phyloP scores from a whole-genome alignment of 2,113 vertebrate genomes.

The Boulengeromyrus knoepffleri region DNA sequence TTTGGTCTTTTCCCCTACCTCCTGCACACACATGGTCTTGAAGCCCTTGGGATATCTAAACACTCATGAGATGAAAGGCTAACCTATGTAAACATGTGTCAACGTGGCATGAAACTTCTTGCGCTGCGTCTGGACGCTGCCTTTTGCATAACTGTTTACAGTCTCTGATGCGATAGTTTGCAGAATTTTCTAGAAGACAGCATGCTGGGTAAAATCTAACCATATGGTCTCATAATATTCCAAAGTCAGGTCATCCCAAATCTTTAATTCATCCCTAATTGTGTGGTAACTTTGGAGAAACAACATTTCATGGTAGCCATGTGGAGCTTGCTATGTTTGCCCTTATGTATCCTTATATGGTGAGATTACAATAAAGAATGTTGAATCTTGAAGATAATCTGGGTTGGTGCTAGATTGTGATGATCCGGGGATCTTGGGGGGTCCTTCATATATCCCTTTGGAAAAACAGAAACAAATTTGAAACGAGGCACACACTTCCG shows the following conservation, averaged over 20 bases:
- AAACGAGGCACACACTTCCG: neutral
- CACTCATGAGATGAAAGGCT: slow-evolving; percentile 1
- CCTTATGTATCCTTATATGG: neutral
- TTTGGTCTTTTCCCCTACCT: neutral
- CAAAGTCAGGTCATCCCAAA: neutral
- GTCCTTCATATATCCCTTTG: neutral
- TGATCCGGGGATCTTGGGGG: neutral
- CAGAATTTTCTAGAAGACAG: neutral
- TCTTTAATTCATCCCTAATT: neutral
- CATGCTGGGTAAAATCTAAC: neutral
- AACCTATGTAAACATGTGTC: neutral
- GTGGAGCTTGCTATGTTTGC: neutral
- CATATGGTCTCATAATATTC: neutral
- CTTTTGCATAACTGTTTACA: neutral
- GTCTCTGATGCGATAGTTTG: neutral
- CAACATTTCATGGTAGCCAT: neutral
- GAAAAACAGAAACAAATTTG: slow-evolving; percentile 17
- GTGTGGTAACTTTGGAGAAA: neutral
- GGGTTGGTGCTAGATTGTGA: neutral
- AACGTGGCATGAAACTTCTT: neutral
- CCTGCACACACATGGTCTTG: neutral
- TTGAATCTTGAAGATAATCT: neutral
- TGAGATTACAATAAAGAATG: neutral
- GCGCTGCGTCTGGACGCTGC: neutral
- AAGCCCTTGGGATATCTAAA: neutral